Base-by-base conservation (phyloP, 2,888 invertebrate genomes). In the Polylopha cassiicola region DNA sequence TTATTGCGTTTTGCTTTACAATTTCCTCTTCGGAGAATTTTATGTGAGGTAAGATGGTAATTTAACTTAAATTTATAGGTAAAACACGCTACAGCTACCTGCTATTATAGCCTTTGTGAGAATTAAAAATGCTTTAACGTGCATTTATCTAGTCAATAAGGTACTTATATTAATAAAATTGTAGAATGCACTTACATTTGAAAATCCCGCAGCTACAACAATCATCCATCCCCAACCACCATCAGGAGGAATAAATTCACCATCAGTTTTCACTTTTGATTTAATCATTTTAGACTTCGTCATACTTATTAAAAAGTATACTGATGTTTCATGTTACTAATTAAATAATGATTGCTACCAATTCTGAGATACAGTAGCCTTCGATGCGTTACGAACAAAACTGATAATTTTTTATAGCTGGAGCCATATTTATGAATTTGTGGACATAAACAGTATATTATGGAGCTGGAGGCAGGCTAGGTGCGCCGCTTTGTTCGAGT, bases 221-320 rank as follows among this genome's bases (percentile, higher is more conserved):
- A 93, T 87, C 64, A 92, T 78, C 92, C 92, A 93, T 0, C 91
- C 91, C 92, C 92, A 93, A 0, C 92, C 92, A 3, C 92, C 92
- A 65, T 93, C 93, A 0, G 92, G 93, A 1, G 92, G 89, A 27
- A 88, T 72, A 54, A 91, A 92, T 36, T 89, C 87, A 4, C 82
- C 85, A 60, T 73, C 76, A 65, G 70, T 82, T 43, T 70, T 87
- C 63, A 73, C 61, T 48, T 72, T 80, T 0, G 66, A 50, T 21
- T 71, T 69, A 2, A 64, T 51, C 44, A 63, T 45, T 43, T 74
- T 70, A 17, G 53, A 28, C 44, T 72, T 73, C 10, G 48, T 56
- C 80, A 82, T 82, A 3, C 4, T 24, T 20, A 23, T 23, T 29
- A 15, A 41, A 28, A 15, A 18, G 10, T 8, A 13, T 30, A 24